Base-by-base conservation (phyloP, 1,140 invertebrate genomes). In the Cotesia chilonis region DNA sequence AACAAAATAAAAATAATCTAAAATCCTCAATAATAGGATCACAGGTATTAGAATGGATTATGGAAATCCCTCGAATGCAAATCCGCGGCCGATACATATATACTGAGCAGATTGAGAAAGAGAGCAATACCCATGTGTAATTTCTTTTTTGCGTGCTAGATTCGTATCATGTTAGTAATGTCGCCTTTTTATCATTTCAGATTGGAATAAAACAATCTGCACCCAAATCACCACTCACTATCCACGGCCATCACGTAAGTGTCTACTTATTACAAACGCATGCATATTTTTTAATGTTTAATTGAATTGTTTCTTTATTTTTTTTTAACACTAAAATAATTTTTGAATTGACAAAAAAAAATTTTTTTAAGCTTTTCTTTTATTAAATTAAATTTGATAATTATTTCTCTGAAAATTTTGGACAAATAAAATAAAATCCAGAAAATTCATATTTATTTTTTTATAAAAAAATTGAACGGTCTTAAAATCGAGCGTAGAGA, bases 31-130 rank as follows among this genome's bases (percentile, higher is more conserved):
- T 83, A 84, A 84, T 83, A 75, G 76, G 80, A 83, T 84, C 81
- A 81, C 70, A 52, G 71, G 72, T 66, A 67, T 72, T 72, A 72
- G 71, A 57, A 71, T 60, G 79, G 79, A 84, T 81, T 83, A 82
- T 73, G 65, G 81, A 82, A 84, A 84, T 83, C 81, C 81, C 79
- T 81, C 75, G 80, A 79, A 81, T 79, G 81, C 77, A 77, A 81
- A 78, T 78, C 76, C 59, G 61, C 41, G 20, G 10, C 38, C n/a
- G 14, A 66, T 66, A 28, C 47, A 35, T 51, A 17, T 55, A 17
- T 55, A 47, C 41, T 47, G 3, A 14, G 1, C 12, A n/a, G 54
- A 14, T 9, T 28, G 28, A 47, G 41, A 9, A 47, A 10, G 41
- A 47, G 41, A 47, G 41, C 41, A 47, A 67, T 12, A 51, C 14